phyloP scores from a whole-genome alignment of 2,888 invertebrate genomes.

The Patella ulyssiponensis region DNA sequence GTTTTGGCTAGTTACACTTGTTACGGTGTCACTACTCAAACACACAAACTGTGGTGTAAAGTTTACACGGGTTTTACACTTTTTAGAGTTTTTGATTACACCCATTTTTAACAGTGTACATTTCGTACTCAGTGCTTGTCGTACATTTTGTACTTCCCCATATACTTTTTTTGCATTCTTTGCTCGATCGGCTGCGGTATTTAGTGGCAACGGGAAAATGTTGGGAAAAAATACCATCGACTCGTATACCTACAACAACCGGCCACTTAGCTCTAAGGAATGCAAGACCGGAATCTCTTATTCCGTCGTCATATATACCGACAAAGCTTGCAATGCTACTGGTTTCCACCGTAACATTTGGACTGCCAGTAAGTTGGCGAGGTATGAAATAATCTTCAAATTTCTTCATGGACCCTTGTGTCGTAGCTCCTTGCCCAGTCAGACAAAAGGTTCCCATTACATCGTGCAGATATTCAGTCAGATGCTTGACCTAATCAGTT shows the following conservation, averaged over 20 bases:
- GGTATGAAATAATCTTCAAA: constrained; percentile 27
- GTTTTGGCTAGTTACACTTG: too few relatives aligned
- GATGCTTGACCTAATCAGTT: constrained; percentile 15
- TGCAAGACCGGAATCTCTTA: constrained; percentile 15
- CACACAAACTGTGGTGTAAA: too few relatives aligned
- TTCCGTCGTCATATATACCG: constrained; percentile 22
- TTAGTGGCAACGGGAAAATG: constrained; percentile 36
- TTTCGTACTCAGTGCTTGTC: constrained; percentile 21
- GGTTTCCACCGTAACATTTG: constrained; percentile 9
- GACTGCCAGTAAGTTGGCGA: constrained; percentile 14
- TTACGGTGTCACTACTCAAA: too few relatives aligned
- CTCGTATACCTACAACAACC: constrained; percentile 28
- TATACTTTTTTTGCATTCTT: constrained; percentile 18
- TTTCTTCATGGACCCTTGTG: constrained; percentile 25
- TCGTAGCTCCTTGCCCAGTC: constrained; percentile 24
- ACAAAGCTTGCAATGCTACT: constrained; percentile 14
- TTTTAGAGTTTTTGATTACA: constrained; percentile 20
- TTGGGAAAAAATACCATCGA: constrained; percentile 26
- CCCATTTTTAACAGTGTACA: constrained; percentile 35
- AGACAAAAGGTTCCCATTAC: constrained; percentile 28
- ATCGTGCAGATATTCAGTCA: constrained; percentile 18
- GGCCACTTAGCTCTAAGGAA: constrained; percentile 31
- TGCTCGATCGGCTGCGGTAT: constrained; percentile 19
- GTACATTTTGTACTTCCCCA: constrained; percentile 8
- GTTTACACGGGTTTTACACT: too few relatives aligned